These are phyloP conservation scores for Pseudoatta argentina DNA, from an alignment of 1,140 invertebrate species.

Conservation along the genomic window DNA sequence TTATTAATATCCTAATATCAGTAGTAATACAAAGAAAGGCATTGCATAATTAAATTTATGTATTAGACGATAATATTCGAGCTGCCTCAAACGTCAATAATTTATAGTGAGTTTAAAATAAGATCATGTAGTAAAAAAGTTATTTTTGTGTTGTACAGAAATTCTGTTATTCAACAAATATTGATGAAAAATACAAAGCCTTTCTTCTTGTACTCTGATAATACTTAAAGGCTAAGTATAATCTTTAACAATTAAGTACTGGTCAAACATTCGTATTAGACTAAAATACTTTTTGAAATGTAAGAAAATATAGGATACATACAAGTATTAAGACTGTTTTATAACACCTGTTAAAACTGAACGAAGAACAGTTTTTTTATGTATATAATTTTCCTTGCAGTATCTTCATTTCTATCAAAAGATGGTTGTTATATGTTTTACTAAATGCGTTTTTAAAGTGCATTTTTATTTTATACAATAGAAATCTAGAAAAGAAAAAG, in stretches of 20 bases:
- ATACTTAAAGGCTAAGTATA: slow-evolving; percentile 57
- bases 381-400: background rate
- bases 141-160: slow-evolving; percentile 21
- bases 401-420: background rate
- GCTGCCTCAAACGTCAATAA: background rate
- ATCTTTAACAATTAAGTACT: slow-evolving; percentile 79
- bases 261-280: slow-evolving; percentile 65
- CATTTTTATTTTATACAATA: background rate
- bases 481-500: slow-evolving; percentile 9
- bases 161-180: slow-evolving; percentile 62
- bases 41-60: slow-evolving; percentile 41
- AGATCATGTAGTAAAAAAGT: background rate
- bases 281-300: slow-evolving; percentile 55
- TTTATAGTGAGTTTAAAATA: slow-evolving; percentile 15
- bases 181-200: slow-evolving; percentile 69
- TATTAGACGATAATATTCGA: background rate
- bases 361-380: slow-evolving; percentile 5
- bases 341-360: slow-evolving; percentile 24
- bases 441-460: slow-evolving; percentile 26
- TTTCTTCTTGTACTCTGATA: slow-evolving; percentile 57
- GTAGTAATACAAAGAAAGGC: slow-evolving; percentile 62
- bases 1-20: slow-evolving; percentile 64
- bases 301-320: slow-evolving; percentile 59
- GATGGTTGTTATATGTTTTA: background rate
- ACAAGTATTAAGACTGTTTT: slow-evolving; percentile 22